Percentiles rank a stretch among this genome's conserved stretches.
Evolutionary conservation across 1,140 invertebrate species (phyloP).

Genomic region (Zeugodacus cucurbitae): DNA sequence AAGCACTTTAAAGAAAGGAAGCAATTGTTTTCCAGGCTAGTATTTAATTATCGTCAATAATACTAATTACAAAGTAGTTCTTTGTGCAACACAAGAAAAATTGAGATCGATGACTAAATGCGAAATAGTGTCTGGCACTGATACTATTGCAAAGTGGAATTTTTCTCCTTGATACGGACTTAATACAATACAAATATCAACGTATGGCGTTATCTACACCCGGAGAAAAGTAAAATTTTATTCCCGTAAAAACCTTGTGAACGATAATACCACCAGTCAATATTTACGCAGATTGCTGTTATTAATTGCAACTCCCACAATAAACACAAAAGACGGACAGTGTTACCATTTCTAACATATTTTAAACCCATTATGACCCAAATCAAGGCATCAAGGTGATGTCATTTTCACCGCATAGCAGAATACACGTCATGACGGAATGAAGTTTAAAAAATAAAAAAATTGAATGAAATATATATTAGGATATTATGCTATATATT

Average conservation of each 20-base stretch:
- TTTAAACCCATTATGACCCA: background rate
- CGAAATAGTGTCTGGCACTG: background rate
- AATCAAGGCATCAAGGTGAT: background rate
- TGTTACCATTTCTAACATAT: background rate
- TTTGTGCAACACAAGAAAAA: background rate
- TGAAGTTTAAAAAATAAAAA: no score
- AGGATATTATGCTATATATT: no score
- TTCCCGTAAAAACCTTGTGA: background rate
- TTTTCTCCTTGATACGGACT: background rate
- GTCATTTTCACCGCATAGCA: no score
- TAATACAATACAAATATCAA: background rate
- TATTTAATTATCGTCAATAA: no score
- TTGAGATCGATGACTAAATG: background rate
- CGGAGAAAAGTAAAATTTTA: background rate
- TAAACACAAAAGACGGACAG: background rate
- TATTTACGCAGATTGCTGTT: background rate
- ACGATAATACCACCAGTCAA: background rate
- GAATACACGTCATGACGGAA: no score
- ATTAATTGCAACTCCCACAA: slow-evolving; percentile 5
- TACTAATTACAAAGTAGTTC: background rate
- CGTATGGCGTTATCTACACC: background rate
- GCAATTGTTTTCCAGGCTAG: no score
- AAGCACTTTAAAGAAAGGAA: no score
- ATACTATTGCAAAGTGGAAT: slow-evolving; percentile 1
- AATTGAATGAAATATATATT: no score